Evolutionary conservation across 2,888 invertebrate species (phyloP).

Genomic region (Cheilosia soror): DNA sequence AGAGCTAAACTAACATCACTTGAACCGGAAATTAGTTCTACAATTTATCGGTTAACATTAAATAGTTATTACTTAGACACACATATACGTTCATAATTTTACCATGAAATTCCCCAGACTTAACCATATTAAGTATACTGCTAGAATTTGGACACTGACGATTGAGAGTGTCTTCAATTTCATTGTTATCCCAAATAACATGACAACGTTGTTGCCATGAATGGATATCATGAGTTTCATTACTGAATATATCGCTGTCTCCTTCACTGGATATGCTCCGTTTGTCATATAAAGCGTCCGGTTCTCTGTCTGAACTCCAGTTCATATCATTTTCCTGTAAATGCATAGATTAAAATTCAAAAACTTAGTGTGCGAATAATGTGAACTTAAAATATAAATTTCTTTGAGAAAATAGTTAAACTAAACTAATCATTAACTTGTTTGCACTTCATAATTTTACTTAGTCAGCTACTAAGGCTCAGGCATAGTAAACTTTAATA

Average conservation of each 20-base stretch:
- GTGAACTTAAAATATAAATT: background rate
- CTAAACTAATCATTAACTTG: no score
- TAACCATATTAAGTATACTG: constrained; percentile 80
- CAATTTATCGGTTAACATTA: background rate
- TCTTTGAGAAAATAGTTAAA: no score
- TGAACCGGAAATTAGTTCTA: constrained; percentile 80
- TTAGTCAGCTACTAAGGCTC: no score
- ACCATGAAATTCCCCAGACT: constrained; percentile 80
- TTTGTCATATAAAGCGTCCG: constrained; percentile 80
- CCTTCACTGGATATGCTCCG: constrained; percentile 82
- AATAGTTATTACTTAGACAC: background rate
- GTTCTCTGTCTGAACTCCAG: constrained; percentile 81
- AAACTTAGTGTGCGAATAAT: background rate
- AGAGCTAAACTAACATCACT: constrained; percentile 81
- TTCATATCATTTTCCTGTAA: constrained; percentile 82
- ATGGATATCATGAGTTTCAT: constrained; percentile 81
- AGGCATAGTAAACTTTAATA: no score
- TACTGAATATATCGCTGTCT: constrained; percentile 81
- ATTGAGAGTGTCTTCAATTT: constrained; percentile 81
- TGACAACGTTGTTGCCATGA: constrained; percentile 81
- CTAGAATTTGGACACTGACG: constrained; percentile 78
- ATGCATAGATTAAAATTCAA: background rate
- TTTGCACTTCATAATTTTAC: no score
- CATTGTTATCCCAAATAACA: constrained; percentile 81
- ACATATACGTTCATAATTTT: background rate